These are phyloP conservation scores for Onychomys torridus DNA, from an alignment of 2,797 vertebrate genomes.

Conservation along the genomic window DNA sequence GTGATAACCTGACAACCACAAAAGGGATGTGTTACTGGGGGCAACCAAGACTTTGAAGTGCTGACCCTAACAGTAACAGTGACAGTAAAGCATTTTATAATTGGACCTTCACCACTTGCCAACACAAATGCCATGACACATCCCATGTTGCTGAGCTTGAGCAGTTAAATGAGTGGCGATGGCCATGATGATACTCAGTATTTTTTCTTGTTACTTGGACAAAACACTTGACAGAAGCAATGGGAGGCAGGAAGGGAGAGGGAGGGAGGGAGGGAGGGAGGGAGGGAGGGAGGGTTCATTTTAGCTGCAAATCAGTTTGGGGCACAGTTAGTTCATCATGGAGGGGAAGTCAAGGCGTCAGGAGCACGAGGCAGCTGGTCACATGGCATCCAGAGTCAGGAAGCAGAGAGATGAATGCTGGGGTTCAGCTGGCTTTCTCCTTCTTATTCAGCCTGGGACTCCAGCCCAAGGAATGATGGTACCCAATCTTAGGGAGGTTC, in stretches of 20 bases:
- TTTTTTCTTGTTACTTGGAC: not conserved
- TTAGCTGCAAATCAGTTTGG: not conserved
- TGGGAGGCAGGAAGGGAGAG: too few species aligned
- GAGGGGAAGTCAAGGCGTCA: not conserved
- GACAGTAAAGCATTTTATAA: not conserved
- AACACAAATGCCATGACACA: not conserved
- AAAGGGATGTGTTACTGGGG: not conserved
- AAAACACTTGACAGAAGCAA: not conserved
- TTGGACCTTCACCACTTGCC: not conserved
- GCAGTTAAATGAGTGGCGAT: not conserved
- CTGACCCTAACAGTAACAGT: accelerated
- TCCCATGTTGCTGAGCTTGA: not conserved
- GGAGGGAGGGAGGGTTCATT: not conserved
- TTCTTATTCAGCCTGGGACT: not conserved
- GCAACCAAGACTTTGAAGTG: not conserved
- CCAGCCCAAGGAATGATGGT: not conserved
- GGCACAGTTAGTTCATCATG: not conserved
- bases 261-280: too few species aligned
- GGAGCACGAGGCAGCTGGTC: not conserved
- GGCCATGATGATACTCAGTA: not conserved
- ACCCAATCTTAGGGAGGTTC: not conserved
- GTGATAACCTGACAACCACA: conserved; percentile 90
- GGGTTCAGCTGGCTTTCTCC: not conserved
- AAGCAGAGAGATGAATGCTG: not conserved
- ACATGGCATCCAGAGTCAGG: not conserved